phyloP scores from a whole-genome alignment of 1,140 invertebrate species.

The Babylonia areolata region DNA sequence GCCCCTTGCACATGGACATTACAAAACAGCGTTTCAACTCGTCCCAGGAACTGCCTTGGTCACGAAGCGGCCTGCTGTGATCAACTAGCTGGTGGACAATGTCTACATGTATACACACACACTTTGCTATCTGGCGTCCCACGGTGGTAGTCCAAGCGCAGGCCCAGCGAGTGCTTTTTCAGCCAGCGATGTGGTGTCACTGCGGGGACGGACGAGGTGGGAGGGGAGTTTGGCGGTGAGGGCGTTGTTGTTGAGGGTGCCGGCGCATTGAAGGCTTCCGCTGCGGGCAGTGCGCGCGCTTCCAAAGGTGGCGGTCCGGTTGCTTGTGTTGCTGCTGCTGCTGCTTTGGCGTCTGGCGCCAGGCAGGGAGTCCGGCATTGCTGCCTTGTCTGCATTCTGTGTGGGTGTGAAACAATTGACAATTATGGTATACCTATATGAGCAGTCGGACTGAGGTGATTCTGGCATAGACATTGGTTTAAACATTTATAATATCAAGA shows the following conservation, averaged over 20 bases:
- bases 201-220: neutral
- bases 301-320: neutral
- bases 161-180: neutral
- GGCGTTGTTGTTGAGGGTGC: neutral
- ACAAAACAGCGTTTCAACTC: no score
- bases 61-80: no score
- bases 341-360: neutral
- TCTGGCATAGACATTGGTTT: no score
- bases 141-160: neutral
- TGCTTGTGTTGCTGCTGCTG: neutral
- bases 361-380: neutral
- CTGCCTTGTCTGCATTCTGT: neutral
- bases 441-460: no score
- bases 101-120: neutral
- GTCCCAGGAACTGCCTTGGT: no score
- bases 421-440: no score
- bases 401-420: no score
- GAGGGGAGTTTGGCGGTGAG: neutral
- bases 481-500: no score
- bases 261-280: neutral
- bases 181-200: neutral
- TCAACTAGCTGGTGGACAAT: no score
- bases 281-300: neutral
- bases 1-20: no score
- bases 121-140: neutral